Percentiles rank a stretch among this genome's conserved stretches.
Evolutionary conservation across 2,797 vertebrate species (phyloP).

Genomic region (Chelon auratus): DNA sequence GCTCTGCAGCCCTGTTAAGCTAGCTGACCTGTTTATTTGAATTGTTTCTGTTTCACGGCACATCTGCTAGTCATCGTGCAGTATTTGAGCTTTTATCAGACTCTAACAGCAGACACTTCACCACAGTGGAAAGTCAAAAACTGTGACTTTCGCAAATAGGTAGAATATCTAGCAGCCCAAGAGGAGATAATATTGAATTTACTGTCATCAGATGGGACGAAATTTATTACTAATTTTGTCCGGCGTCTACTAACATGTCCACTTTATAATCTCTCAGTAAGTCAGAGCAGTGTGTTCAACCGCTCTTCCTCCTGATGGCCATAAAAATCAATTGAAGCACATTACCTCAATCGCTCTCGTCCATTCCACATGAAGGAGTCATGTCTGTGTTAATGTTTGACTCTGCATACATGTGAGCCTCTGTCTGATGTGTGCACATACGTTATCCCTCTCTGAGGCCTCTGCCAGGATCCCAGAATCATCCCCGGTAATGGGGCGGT

Average conservation of each 20-base stretch:
- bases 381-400: slow-evolving; percentile 13
- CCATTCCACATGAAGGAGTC: background rate
- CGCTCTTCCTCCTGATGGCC: background rate
- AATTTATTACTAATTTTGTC: background rate
- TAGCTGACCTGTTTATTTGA: background rate
- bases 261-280: too few species aligned
- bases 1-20: background rate
- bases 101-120: background rate
- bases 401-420: slow-evolving; percentile 14
- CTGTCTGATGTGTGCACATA: background rate
- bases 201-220: background rate
- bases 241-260: too few species aligned
- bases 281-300: too few species aligned
- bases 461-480: slow-evolving; percentile 27
- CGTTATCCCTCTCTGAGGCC: slow-evolving; percentile 39
- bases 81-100: background rate
- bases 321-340: background rate
- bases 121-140: too few species aligned
- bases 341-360: background rate
- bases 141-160: too few species aligned
- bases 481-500: slow-evolving; percentile 25
- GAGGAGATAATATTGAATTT: background rate
- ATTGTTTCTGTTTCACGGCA: background rate
- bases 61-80: background rate
- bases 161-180: too few species aligned